These are phyloP conservation scores for Acropora tenuis DNA, from an alignment of 64 coral and sea anemone species.

Conservation along the genomic window DNA sequence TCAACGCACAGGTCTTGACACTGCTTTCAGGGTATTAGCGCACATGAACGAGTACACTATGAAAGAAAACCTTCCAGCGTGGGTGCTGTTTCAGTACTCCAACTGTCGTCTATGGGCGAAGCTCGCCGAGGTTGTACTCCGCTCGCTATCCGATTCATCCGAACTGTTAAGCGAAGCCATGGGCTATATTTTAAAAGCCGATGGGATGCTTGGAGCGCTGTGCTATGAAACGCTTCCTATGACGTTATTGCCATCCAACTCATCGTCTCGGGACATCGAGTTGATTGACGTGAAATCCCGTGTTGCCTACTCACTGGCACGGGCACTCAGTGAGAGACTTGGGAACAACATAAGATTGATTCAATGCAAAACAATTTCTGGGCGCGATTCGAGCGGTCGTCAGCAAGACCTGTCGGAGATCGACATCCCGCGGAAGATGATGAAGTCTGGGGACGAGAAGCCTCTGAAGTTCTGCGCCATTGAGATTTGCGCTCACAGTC, in stretches of 20 bases:
- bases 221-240: background rate
- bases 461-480: slow-evolving; percentile 26
- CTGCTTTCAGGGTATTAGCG: background rate
- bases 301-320: slow-evolving; percentile 27
- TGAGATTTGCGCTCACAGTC: slow-evolving; percentile 46
- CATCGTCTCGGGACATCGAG: background rate
- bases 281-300: slow-evolving; percentile 4
- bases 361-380: background rate
- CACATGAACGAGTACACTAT: slow-evolving; percentile 16
- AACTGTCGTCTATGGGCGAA: slow-evolving; percentile 55
- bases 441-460: slow-evolving; percentile 21
- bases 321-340: slow-evolving; percentile 14
- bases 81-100: slow-evolving; percentile 59
- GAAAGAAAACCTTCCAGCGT: background rate
- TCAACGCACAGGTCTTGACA: background rate
- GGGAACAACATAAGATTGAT: background rate
- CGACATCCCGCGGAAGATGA: slow-evolving; percentile 33
- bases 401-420: background rate
- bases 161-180: slow-evolving; percentile 18
- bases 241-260: background rate
- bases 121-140: slow-evolving; percentile 35
- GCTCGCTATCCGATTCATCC: background rate
- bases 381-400: background rate
- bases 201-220: slow-evolving; percentile 45
- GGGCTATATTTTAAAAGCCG: background rate